Evolutionary conservation across 2,888 invertebrate species (phyloP), one percentile per base, ranked within the genome.

Genomic region (Argyra leucocephala): DNA sequence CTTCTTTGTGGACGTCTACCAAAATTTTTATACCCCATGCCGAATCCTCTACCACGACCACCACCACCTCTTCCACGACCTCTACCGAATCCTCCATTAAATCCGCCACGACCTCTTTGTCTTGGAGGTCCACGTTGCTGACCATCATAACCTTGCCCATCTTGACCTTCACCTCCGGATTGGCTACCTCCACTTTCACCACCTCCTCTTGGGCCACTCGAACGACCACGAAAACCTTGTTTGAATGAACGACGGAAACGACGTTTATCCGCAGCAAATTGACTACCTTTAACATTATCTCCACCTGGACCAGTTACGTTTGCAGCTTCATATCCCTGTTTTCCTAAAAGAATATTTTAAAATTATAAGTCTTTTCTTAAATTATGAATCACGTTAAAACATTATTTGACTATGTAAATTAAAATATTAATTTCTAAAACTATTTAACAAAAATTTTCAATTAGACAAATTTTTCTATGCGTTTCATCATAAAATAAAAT

Each of bases 251-350:
- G 77, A 69, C 72, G 73, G 59, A 71, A 73, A 73, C 89, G 88
- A 75, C 91, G 88, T 77, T 91, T 90, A 78, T 96, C 96, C 67
- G 96, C 94, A 72, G 97, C 96, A 80, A 96, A 97, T 69, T 96
- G 96, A 75, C 95, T 96, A 74, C 98, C 97, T 77, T 95, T 91
- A 62, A 93, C 98, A 63, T 95, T 89, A 77, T 91, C 91, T 70
- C 98, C 98, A 69, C 90, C 90, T 69, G 97, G 96, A 67, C 98
- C 98, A 72, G 97, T 98, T 70, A 99, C 98, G 80, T 96, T 95
- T 74, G 96, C 93, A 72, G 98, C 98, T 82, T 98, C 98, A 76
- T 93, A 95, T 74, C 98, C 98, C 82, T 93, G 95, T 81, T 61
- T 48, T 48, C 48, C 48, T 48, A n/a, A 9, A 48, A 48, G 18